These are phyloP conservation scores for Pygoscelis antarcticus DNA, from an alignment of 2,113 vertebrate genomes.

Conservation along the genomic window DNA sequence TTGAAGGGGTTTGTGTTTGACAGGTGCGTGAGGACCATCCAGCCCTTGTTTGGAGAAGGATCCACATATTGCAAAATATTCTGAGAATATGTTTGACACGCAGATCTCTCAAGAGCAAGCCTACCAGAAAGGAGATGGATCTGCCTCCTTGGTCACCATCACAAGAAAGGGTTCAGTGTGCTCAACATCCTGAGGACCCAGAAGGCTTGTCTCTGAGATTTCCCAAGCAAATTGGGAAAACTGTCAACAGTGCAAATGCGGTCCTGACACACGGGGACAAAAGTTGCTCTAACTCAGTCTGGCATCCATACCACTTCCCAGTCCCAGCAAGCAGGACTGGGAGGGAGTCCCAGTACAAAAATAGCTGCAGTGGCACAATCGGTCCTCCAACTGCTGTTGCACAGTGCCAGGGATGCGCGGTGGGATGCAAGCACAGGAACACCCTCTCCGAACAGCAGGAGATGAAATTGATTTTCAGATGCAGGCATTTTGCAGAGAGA, in stretches of 20 bases:
- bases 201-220: neutral
- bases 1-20: neutral
- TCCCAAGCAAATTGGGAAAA: neutral
- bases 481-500: neutral
- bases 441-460: neutral
- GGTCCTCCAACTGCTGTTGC: neutral
- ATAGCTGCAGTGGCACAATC: neutral
- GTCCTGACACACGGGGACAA: neutral
- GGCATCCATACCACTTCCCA: neutral
- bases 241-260: neutral
- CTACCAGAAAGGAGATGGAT: neutral
- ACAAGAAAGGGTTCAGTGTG: neutral
- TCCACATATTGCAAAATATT: neutral
- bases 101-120: neutral
- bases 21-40: neutral
- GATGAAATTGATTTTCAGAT: neutral
- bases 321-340: neutral
- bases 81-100: neutral
- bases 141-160: neutral
- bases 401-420: accelerated
- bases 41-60: neutral
- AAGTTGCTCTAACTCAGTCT: neutral
- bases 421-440: neutral
- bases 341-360: neutral
- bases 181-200: neutral